Evolutionary conservation across 2,797 vertebrate species (phyloP).

Genomic region (Notolepis coatsorum): DNA sequence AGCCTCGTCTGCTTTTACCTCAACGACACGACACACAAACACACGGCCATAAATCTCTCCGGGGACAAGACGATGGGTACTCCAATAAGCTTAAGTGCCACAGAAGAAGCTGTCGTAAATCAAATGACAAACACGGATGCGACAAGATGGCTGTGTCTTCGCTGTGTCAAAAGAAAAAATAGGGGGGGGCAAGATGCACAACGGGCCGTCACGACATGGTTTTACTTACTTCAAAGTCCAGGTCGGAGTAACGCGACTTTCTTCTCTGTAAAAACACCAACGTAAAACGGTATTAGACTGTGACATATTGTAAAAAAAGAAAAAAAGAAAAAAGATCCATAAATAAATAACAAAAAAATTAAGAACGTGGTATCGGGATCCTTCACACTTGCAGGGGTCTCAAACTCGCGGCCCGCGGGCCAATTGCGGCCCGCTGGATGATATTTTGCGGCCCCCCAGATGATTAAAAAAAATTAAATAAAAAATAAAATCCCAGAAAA

Average conservation of each 20-base stretch:
- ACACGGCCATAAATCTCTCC: constrained; percentile 72
- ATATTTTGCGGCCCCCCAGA: too few species aligned
- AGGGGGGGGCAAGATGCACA: too few species aligned
- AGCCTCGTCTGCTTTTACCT: constrained; percentile 82
- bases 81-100: constrained; percentile 85
- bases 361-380: too few species aligned
- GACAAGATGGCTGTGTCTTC: constrained; percentile 70
- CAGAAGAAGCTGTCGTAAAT: constrained; percentile 80
- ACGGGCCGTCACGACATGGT: too few species aligned
- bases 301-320: constrained; percentile 31
- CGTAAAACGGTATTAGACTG: not conserved
- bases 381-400: too few species aligned
- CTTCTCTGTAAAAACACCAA: constrained; percentile 90
- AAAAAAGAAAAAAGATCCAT: constrained; percentile 6
- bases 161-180: constrained; percentile 67
- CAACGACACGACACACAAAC: constrained; percentile 80
- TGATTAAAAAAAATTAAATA: too few species aligned
- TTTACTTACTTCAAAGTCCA: constrained; percentile 98
- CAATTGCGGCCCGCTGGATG: too few species aligned
- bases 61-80: constrained; percentile 73
- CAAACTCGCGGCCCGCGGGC: too few species aligned
- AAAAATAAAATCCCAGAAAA: too few species aligned
- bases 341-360: too few species aligned
- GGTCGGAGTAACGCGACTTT: constrained; percentile 98
- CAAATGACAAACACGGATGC: constrained; percentile 83